These are phyloP conservation scores for Lepidurus arcticus DNA, from an alignment of 1,140 invertebrate species.

Conservation along the genomic window DNA sequence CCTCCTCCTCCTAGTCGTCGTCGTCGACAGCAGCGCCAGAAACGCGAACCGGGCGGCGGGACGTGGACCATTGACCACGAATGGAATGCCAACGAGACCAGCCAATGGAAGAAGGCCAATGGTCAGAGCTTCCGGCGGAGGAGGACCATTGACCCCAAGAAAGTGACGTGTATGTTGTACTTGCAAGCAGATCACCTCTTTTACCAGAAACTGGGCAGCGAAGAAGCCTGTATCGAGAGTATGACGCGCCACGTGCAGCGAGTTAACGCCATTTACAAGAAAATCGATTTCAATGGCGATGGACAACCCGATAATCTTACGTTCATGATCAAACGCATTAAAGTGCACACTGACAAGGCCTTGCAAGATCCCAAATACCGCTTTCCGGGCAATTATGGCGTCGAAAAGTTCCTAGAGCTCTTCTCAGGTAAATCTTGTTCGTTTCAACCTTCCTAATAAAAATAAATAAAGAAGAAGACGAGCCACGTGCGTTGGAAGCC, in stretches of 20 bases:
- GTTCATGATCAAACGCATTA: slow-evolving; percentile 94
- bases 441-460: neutral
- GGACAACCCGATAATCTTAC: slow-evolving; percentile 85
- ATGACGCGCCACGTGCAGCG: slow-evolving; percentile 90
- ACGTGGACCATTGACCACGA: slow-evolving; percentile 24
- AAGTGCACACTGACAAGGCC: slow-evolving; percentile 79
- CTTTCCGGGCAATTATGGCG: slow-evolving; percentile 86
- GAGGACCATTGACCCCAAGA: slow-evolving; percentile 67
- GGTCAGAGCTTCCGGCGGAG: slow-evolving; percentile 39
- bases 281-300: slow-evolving; percentile 89
- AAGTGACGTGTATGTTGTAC: slow-evolving; percentile 77
- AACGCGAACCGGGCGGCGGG: neutral
- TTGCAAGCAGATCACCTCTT: slow-evolving; percentile 92
- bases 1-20: neutral
- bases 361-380: slow-evolving; percentile 75
- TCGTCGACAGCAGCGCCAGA: neutral
- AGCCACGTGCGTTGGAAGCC: too few species aligned
- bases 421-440: slow-evolving; percentile 68
- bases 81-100: neutral
- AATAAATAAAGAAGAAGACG: too few species aligned
- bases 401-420: slow-evolving; percentile 87
- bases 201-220: slow-evolving; percentile 82
- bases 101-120: neutral
- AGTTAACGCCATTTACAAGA: slow-evolving; percentile 85
- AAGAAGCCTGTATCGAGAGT: slow-evolving; percentile 90